These are phyloP conservation scores for Oeneis ivallda DNA, from an alignment of 2,888 invertebrate species.

Conservation along the genomic window DNA sequence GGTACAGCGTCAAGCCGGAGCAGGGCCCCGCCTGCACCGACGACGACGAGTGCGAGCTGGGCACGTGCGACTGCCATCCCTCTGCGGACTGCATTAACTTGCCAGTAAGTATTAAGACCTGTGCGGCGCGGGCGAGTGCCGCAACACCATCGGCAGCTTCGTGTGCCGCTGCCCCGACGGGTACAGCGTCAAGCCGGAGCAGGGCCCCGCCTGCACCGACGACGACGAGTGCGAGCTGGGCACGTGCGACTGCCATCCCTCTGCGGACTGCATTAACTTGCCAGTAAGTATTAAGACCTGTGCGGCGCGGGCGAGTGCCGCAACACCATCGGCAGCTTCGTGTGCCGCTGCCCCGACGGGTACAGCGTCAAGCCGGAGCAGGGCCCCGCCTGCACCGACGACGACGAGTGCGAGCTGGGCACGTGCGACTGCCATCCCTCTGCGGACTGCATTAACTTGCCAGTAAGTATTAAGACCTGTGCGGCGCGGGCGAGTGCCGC, in stretches of 20 bases:
- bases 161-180: conserved; percentile 91
- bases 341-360: conserved; percentile 90
- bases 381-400: conserved; percentile 89
- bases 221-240: conserved; percentile 92
- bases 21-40: conserved; percentile 89
- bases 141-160: conserved; percentile 91
- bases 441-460: conserved; percentile 90
- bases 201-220: conserved; percentile 88
- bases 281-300: conserved; percentile 85
- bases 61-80: conserved; percentile 88
- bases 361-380: conserved; percentile 90
- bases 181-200: conserved; percentile 90
- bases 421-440: conserved; percentile 89
- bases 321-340: conserved; percentile 91
- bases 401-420: conserved; percentile 90
- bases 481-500: conserved; percentile 90
- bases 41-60: conserved; percentile 91
- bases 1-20: conserved; percentile 91
- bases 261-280: conserved; percentile 90
- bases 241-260: conserved; percentile 88
- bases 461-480: conserved; percentile 86
- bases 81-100: conserved; percentile 91
- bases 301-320: conserved; percentile 91
- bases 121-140: conserved; percentile 90
- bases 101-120: conserved; percentile 85